These are phyloP conservation scores for Felis chaus DNA, from an alignment of 2,113 vertebrate species.

Conservation along the genomic window DNA sequence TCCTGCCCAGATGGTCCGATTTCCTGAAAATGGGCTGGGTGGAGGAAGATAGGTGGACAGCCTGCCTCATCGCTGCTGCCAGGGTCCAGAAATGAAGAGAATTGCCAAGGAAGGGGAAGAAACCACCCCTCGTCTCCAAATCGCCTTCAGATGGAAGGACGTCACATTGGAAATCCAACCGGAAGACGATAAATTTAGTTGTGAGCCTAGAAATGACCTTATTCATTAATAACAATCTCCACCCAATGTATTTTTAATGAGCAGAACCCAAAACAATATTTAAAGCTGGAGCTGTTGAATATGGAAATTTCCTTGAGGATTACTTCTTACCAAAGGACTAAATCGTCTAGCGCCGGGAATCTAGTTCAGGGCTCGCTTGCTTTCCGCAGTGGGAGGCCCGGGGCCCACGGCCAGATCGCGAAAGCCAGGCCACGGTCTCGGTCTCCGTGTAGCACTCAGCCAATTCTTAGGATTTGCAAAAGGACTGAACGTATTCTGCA, in stretches of 20 bases:
- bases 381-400: background rate
- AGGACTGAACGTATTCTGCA: background rate
- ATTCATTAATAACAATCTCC: background rate
- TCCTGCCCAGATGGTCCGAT: background rate
- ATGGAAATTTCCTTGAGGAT: background rate
- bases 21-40: background rate
- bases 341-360: background rate
- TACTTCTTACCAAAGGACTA: background rate
- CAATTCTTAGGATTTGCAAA: background rate
- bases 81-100: rapidly evolving
- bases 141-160: background rate
- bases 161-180: rapidly evolving
- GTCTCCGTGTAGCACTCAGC: background rate
- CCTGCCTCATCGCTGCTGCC: rapidly evolving
- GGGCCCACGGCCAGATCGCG: background rate
- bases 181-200: background rate
- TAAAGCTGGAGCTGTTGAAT: background rate
- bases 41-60: background rate
- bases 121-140: rapidly evolving
- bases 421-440: background rate
- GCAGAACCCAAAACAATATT: background rate
- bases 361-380: background rate
- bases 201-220: background rate
- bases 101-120: background rate
- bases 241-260: background rate